Conservation (phyloP, 2,888 invertebrate species). For the Zelleria hepariella region DNA sequence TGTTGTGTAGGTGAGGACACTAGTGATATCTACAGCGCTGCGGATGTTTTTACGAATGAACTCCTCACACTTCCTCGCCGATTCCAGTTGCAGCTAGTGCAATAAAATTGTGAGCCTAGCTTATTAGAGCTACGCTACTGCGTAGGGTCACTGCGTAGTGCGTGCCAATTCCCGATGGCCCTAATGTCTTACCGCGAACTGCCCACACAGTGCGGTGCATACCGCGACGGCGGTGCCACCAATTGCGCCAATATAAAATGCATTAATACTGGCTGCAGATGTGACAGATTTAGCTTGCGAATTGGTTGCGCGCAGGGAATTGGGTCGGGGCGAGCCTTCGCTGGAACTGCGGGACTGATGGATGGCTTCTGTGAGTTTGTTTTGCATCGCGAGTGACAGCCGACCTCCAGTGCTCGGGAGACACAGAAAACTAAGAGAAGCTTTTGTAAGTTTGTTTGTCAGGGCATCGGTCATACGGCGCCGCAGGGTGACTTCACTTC, state of each 20-base stretch:
- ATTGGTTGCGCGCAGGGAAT: slow-evolving; percentile 24
- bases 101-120: background rate
- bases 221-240: slow-evolving; percentile 62
- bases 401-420: too few relatives aligned
- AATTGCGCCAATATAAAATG: slow-evolving; percentile 73
- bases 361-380: slow-evolving; percentile 1
- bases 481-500: too few relatives aligned
- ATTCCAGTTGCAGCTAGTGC: too few relatives aligned
- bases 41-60: too few relatives aligned
- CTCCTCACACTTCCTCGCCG: too few relatives aligned
- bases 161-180: slow-evolving; percentile 50
- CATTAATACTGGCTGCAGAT: slow-evolving; percentile 60
- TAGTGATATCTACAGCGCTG: too few relatives aligned
- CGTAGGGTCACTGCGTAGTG: slow-evolving; percentile 10
- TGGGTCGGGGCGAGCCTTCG: slow-evolving; percentile 43
- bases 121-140: background rate
- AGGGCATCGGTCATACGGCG: too few relatives aligned
- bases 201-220: slow-evolving; percentile 62
- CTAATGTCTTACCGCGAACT: slow-evolving; percentile 64
- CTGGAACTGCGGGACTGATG: background rate
- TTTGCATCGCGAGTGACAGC: background rate
- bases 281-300: slow-evolving; percentile 50
- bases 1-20: too few relatives aligned
- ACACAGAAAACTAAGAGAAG: too few relatives aligned
- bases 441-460: too few relatives aligned